A percentile compares a stretch with the other conserved stretches of the same genome.
These are phyloP conservation scores for Notamacropus eugenii DNA, from an alignment of 2,797 vertebrate genomes.

Conservation along the genomic window DNA sequence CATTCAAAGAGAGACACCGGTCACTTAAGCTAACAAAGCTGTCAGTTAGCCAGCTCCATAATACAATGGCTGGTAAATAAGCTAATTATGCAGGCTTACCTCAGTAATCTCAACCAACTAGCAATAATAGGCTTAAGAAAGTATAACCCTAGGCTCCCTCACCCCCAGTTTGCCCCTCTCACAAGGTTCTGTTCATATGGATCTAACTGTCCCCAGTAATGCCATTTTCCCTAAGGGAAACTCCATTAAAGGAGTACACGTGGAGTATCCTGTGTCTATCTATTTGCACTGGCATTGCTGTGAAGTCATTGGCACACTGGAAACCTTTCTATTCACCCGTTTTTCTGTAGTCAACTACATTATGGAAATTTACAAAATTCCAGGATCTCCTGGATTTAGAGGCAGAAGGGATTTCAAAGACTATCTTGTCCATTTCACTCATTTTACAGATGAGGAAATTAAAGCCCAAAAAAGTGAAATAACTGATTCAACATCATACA, in stretches of 20 bases:
- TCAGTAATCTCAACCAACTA: not conserved
- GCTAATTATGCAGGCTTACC: constrained; percentile 61
- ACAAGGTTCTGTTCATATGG: not conserved
- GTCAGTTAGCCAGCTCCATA: constrained; percentile 57
- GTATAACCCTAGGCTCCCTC: not conserved
- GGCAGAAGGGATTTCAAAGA: not conserved
- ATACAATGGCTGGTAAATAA: constrained; percentile 56
- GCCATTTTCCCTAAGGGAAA: not conserved
- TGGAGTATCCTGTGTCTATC: not conserved
- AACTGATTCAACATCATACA: not conserved
- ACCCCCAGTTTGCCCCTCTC: not conserved
- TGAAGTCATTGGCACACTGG: not conserved
- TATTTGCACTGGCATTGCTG: not conserved
- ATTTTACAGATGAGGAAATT: not conserved
- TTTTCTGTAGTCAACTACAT: not conserved
- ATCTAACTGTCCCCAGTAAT: not conserved
- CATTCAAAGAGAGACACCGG: constrained; percentile 46
- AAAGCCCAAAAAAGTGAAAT: not conserved
- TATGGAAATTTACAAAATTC: not conserved
- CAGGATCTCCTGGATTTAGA: not conserved
- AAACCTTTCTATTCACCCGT: not conserved
- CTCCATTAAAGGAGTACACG: not conserved
- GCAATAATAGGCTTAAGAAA: not conserved
- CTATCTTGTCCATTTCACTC: not conserved
- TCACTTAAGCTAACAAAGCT: constrained; percentile 63